phyloP scores from a whole-genome alignment of 2,113 vertebrate genomes.

The Candoia aspera region DNA sequence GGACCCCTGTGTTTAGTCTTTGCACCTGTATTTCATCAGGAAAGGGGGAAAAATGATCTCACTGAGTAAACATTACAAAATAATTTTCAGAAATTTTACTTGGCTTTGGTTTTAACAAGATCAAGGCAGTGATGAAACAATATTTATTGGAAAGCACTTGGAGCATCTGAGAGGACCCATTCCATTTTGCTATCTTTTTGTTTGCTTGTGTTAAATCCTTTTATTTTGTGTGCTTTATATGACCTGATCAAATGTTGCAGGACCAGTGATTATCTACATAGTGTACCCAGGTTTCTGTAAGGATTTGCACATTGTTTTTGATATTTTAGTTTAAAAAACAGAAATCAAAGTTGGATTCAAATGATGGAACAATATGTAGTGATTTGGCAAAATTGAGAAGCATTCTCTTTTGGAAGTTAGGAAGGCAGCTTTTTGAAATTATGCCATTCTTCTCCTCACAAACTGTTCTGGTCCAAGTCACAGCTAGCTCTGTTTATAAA shows the following conservation, averaged over 20 bases:
- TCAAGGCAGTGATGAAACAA: slow-evolving; percentile 63
- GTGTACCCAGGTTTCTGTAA: slow-evolving; percentile 36
- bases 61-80: slow-evolving; percentile 75
- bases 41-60: slow-evolving; percentile 66
- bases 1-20: slow-evolving; percentile 62
- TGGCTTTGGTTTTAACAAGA: slow-evolving; percentile 65
- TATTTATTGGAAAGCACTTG: slow-evolving; percentile 71
- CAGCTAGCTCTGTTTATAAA: slow-evolving; percentile 22
- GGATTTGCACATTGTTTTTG: slow-evolving; percentile 48
- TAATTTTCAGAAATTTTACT: slow-evolving; percentile 75
- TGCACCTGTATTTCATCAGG: slow-evolving; percentile 77
- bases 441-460: slow-evolving; percentile 38
- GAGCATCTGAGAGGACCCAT: slow-evolving; percentile 53
- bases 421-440: slow-evolving; percentile 30
- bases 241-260: slow-evolving; percentile 20
- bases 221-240: background rate
- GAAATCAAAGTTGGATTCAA: slow-evolving; percentile 39
- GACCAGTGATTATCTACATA: slow-evolving; percentile 37
- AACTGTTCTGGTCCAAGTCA: slow-evolving; percentile 32
- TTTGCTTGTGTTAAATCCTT: slow-evolving; percentile 22
- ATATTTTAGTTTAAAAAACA: slow-evolving; percentile 11
- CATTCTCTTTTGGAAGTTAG: slow-evolving; percentile 1
- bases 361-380: slow-evolving; percentile 6
- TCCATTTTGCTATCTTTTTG: slow-evolving; percentile 21
- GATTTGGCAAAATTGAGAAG: slow-evolving; percentile 31